Evolutionary conservation across 2,113 vertebrate genomes (phyloP).

Genomic region (Porphyrio hochstetteri): DNA sequence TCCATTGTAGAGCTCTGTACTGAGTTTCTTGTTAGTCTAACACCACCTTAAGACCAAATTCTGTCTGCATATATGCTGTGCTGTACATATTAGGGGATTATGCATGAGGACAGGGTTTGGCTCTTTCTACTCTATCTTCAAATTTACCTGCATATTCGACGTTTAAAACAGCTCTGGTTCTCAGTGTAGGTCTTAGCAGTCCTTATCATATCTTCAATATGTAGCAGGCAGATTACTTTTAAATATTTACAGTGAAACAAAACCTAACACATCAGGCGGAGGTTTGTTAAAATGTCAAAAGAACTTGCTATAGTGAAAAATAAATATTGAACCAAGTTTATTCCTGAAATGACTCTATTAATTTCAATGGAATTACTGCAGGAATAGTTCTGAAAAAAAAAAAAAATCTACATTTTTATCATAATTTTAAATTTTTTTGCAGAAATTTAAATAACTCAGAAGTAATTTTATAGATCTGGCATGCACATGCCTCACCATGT

Average conservation of each 20-base stretch:
- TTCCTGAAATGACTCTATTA: conserved; percentile 26
- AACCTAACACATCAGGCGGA: conserved; percentile 40
- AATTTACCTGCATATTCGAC: conserved; percentile 32
- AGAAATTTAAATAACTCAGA: background rate
- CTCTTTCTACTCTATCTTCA: background rate
- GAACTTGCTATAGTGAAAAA: conserved; percentile 1
- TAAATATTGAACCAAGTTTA: conserved; percentile 48
- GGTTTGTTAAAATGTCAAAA: conserved; percentile 58
- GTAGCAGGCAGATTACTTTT: conserved; percentile 61
- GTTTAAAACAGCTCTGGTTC: conserved; percentile 41
- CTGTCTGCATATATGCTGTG: background rate
- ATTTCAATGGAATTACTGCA: conserved; percentile 8
- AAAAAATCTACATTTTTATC: background rate
- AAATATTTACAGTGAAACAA: conserved; percentile 70
- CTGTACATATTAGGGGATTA: background rate
- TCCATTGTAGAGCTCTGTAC: background rate
- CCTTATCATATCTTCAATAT: conserved; percentile 66
- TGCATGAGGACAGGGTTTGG: background rate
- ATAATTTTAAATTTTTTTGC: background rate
- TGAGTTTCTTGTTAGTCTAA: background rate
- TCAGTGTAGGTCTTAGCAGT: conserved; percentile 26
- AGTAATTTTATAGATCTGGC: conserved; percentile 5
- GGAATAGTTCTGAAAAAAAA: background rate
- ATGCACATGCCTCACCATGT: background rate
- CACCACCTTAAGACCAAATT: background rate